Base-by-base conservation (phyloP, 2,113 vertebrate genomes). In the Cyanocitta stelleri region DNA sequence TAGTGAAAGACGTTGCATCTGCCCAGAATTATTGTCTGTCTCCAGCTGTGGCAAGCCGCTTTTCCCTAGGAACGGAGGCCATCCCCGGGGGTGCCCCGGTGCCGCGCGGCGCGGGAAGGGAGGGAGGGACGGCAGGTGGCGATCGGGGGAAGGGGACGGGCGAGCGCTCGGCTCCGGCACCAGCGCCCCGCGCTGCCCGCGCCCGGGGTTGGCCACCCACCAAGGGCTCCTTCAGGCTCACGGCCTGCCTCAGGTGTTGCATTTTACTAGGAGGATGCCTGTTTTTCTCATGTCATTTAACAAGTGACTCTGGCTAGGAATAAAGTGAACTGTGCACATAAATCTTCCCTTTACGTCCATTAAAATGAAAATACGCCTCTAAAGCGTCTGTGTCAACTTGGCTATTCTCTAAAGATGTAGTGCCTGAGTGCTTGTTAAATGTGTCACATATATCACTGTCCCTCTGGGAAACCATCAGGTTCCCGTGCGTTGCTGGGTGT, bases 81-180 rank as follows among this genome's bases (percentile, higher is more conserved):
- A 52, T 4, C 11, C 68, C 3, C 5, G 46, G 55, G 8, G 35
- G 9, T 5, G 24, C 7, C 9, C 5, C 27, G 44, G 44, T 1
- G 49, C 58, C 22, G 21, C 11, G 33, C 33, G 32, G 39, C 32
- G 55, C 30, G 41, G 30, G 7, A 19, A 19, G 20, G 19, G 54
- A 20, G 19, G 55, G 9, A 7, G 35, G 62, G 39, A 59, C 96
- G 84, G 96, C 93, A 94, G 97, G 64, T 80, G 98, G 97, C 96
- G 64, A 37, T 67, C 54, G 3, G 76, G 18, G 78, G 86, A 85
- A 88, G 67, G 20, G 69, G 67, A 89, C 89, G 20, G 67, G 49
- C 8, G 1, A 4, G 78, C 41, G 39, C 35, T 33, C 14, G 7
- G 19, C 80, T 21, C 10, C 23, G 5, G 41, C 63, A 0, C 7